phyloP scores from a whole-genome alignment of 2,888 invertebrate species.

The Osmoderma eremita region DNA sequence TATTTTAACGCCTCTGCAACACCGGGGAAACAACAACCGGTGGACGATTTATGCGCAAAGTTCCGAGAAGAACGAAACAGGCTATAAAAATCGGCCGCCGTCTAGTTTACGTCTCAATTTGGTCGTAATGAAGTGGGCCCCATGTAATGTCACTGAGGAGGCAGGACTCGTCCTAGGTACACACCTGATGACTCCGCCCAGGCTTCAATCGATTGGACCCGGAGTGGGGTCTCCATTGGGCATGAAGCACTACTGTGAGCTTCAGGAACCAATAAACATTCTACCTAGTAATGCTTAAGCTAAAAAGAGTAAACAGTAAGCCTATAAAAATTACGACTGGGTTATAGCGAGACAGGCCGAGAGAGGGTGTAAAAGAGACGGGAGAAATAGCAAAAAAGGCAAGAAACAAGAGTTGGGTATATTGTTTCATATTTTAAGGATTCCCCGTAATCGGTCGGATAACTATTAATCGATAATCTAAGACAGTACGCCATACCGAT shows the following conservation, averaged over 20 bases:
- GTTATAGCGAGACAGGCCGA: conserved; percentile 26
- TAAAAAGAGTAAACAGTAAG: conserved; percentile 41
- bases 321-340: conserved; percentile 34
- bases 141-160: conserved; percentile 41
- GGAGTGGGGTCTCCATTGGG: conserved; percentile 55
- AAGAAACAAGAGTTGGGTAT: conserved; percentile 17
- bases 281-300: conserved; percentile 42
- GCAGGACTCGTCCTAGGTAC: conserved; percentile 40
- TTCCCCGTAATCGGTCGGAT: conserved; percentile 30
- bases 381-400: not conserved
- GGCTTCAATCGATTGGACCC: conserved; percentile 55
- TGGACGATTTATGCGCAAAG: conserved; percentile 40
- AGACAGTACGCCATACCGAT: conserved; percentile 16
- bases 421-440: conserved; percentile 36
- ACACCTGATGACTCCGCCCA: conserved; percentile 50
- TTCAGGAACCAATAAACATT: conserved; percentile 50
- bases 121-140: conserved; percentile 51
- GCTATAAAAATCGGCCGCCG: conserved; percentile 49
- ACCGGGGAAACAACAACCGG: conserved; percentile 28
- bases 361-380: conserved; percentile 24
- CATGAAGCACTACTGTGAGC: conserved; percentile 50
- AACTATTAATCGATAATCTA: conserved; percentile 36
- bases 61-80: conserved; percentile 39
- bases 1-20: conserved; percentile 43
- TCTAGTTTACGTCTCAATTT: conserved; percentile 55